Evolutionary conservation across 2,113 vertebrate species (phyloP).

Genomic region (Tychaedon coryphoeus): DNA sequence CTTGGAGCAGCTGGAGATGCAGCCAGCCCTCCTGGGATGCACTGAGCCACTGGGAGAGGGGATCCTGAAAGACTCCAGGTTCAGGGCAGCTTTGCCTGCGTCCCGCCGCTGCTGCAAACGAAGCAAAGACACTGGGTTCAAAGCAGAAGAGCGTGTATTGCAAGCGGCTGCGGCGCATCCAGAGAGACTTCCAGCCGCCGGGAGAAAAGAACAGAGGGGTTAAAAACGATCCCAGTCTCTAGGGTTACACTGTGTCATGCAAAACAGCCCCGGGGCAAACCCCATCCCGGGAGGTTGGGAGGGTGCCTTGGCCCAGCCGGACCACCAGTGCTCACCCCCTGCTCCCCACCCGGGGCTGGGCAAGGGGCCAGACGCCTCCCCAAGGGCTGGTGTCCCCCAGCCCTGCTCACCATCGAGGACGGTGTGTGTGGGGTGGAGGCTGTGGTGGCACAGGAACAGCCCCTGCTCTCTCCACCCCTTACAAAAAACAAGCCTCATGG

Average conservation of each 20-base stretch:
- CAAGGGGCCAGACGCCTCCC: fast-evolving
- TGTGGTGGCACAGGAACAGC: not conserved
- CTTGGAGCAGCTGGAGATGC: not conserved
- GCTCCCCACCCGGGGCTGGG: fast-evolving
- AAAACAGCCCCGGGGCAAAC: slow-evolving; percentile 7
- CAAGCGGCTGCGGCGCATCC: slow-evolving; percentile 14
- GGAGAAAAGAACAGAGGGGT: slow-evolving; percentile 53
- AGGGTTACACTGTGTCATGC: slow-evolving; percentile 63
- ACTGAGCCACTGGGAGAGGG: not conserved
- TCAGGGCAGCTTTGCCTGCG: fast-evolving
- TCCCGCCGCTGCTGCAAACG: not conserved
- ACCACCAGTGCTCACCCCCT: not conserved
- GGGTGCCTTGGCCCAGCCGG: not conserved
- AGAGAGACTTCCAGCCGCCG: slow-evolving; percentile 8
- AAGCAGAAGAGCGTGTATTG: slow-evolving; percentile 69
- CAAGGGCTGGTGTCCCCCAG: fast-evolving
- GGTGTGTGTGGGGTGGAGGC: fast-evolving
- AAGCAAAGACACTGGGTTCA: slow-evolving; percentile 45
- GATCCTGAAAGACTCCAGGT: not conserved
- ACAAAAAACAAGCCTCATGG: not conserved
- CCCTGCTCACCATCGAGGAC: not conserved
- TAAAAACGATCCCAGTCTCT: slow-evolving; percentile 60
- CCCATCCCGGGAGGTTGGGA: not conserved
- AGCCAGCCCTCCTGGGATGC: not conserved
- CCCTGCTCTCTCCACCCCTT: not conserved